Base-by-base conservation (phyloP, 2,113 vertebrate species). In the Leptocoma aspasia region DNA sequence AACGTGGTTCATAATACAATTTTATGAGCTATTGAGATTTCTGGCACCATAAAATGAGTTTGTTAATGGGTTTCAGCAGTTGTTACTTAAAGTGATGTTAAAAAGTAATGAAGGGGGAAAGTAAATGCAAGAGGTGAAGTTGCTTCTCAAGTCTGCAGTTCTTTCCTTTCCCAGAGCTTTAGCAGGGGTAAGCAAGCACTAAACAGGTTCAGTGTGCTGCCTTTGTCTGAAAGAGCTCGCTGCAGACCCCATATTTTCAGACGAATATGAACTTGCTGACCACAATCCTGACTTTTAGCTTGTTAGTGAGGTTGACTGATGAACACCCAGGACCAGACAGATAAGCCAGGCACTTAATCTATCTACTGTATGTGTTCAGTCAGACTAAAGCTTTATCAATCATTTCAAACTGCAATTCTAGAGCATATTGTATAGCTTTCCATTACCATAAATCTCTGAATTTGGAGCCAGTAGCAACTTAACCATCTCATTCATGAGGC, bases 51-150 rank as follows among this genome's bases (percentile, higher is more conserved):
- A 96, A 96, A 96, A 91, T 78, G 71, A 73, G 96, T 95, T 94
- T 84, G 87, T 94, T 97, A 96, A 95, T 96, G 91, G 76, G 33
- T 94, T 97, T 97, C 95, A 96, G 95, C 95, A 92, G 97, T 92
- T 92, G 72, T 93, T 96, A 96, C 85, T 94, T 94, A 90, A 82
- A 89, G 52, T 7, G 59, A 95, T 47, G 59, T 76, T 94, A 91
- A 91, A 92, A 97, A 96, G 83, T 86, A 95, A 90, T 90, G 92
- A 92, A 93, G 78, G 64, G 68, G 73, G 87, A 81, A 70, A 91
- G 81, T 37, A 76, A 96, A 92, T 65, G 61, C 78, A 82, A 93
- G 52, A 84, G 73, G 82, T 90, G 71, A 94, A 39, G 68, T 94
- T 30, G 52, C 79, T 93, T 91, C 86, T 94, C 69, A 54, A 91